phyloP scores from a whole-genome alignment of 2,113 vertebrate genomes.

The Bambusicola thoracicus region DNA sequence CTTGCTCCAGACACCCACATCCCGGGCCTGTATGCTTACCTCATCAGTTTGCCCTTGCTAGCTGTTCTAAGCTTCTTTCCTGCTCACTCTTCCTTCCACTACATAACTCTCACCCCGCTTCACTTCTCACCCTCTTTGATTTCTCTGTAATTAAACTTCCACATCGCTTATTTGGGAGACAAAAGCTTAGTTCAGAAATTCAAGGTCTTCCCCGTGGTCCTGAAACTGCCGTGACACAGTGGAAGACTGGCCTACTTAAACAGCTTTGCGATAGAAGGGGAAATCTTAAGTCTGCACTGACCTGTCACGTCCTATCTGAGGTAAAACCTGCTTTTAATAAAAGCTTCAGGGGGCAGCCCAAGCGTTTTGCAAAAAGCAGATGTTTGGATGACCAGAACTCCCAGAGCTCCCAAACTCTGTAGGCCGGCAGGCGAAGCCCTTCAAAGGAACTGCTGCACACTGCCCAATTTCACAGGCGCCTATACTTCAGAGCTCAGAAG shows the following conservation, averaged over 20 bases:
- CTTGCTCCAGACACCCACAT: constrained; percentile 28
- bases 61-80: constrained; percentile 22
- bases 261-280: background rate
- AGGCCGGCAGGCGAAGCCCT: background rate
- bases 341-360: background rate
- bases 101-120: background rate
- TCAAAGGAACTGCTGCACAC: background rate
- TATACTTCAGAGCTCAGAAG: background rate
- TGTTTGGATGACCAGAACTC: background rate
- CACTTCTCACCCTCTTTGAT: constrained; percentile 18
- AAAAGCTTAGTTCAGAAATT: constrained; percentile 11
- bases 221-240: background rate
- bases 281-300: background rate
- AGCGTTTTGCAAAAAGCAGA: background rate
- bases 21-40: background rate
- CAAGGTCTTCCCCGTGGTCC: background rate
- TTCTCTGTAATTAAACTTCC: constrained; percentile 6
- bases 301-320: background rate
- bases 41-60: constrained; percentile 41
- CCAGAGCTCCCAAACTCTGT: constrained; percentile 2
- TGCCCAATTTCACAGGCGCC: background rate
- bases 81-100: constrained; percentile 39
- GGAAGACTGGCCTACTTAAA: background rate
- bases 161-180: background rate
- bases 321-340: constrained; percentile 11